Evolutionary conservation across 2,797 vertebrate species (phyloP).

Genomic region (Coccyzus lansbergi): DNA sequence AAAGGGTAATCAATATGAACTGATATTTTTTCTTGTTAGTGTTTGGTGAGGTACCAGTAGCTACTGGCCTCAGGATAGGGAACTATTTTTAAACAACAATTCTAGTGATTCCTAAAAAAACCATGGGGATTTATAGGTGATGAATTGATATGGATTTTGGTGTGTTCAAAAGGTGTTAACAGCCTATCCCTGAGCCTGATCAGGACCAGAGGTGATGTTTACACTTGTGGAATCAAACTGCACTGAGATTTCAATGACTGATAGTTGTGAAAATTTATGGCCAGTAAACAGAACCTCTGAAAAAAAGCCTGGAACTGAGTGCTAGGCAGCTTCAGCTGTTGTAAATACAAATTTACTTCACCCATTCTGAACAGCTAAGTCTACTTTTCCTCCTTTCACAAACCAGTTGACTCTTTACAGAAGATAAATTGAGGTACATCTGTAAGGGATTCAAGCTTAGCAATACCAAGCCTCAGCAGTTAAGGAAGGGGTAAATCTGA

Average conservation of each 20-base stretch:
- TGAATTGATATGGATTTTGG: neutral
- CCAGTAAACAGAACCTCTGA: neutral
- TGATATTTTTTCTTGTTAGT: neutral
- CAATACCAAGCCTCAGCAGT: neutral
- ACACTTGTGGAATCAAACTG: neutral
- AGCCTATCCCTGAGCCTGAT: neutral
- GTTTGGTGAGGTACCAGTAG: neutral
- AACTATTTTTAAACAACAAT: neutral
- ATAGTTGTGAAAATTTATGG: neutral
- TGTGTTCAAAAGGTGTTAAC: neutral
- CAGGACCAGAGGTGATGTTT: neutral
- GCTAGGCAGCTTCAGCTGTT: neutral
- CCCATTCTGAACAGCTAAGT: neutral
- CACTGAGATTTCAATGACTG: neutral
- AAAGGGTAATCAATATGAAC: neutral
- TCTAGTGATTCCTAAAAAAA: neutral
- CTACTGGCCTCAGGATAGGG: neutral
- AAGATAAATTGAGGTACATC: neutral
- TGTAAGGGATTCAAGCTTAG: neutral
- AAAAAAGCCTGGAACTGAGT: neutral
- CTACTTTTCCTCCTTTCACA: neutral
- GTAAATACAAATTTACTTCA: neutral
- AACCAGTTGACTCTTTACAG: neutral
- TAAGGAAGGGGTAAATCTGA: neutral
- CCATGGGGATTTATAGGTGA: neutral